These are phyloP conservation scores for Trichogramma evanescens DNA, from an alignment of 2,888 invertebrate genomes.

Conservation along the genomic window DNA sequence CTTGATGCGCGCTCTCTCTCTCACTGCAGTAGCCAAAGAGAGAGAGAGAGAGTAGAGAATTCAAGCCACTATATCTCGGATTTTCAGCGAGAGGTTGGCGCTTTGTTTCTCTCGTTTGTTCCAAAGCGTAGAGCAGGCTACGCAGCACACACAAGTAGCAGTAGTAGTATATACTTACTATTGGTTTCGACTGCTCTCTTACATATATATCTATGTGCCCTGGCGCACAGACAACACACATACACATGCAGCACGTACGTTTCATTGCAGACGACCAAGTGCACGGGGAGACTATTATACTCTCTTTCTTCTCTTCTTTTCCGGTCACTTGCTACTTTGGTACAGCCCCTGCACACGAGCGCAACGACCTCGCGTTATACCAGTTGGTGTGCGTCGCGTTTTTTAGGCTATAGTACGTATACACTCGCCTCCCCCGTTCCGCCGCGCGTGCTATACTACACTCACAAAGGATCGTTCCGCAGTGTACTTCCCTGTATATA, in stretches of 20 bases:
- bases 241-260: too few relatives aligned
- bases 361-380: too few relatives aligned
- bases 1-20: slow-evolving; percentile 33
- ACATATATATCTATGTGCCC: not conserved
- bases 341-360: too few relatives aligned
- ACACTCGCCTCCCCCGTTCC: too few relatives aligned
- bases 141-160: too few relatives aligned
- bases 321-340: slow-evolving; percentile 17
- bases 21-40: slow-evolving; percentile 3
- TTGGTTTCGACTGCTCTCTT: slow-evolving; percentile 6
- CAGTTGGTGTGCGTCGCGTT: too few relatives aligned
- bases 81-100: slow-evolving; percentile 27
- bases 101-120: slow-evolving; percentile 15
- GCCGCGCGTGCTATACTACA: too few relatives aligned
- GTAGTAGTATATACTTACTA: not conserved
- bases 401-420: too few relatives aligned
- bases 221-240: not conserved
- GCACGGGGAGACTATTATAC: slow-evolving; percentile 14
- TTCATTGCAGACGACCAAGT: too few relatives aligned
- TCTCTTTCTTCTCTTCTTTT: slow-evolving; percentile 6
- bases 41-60: not conserved
- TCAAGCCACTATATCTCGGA: slow-evolving; percentile 25
- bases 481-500: too few relatives aligned
- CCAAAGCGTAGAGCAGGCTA: too few relatives aligned
- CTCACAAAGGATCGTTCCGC: too few relatives aligned